Conservation (phyloP, 2,113 vertebrate species). For the Melanotaenia duboulayi region DNA sequence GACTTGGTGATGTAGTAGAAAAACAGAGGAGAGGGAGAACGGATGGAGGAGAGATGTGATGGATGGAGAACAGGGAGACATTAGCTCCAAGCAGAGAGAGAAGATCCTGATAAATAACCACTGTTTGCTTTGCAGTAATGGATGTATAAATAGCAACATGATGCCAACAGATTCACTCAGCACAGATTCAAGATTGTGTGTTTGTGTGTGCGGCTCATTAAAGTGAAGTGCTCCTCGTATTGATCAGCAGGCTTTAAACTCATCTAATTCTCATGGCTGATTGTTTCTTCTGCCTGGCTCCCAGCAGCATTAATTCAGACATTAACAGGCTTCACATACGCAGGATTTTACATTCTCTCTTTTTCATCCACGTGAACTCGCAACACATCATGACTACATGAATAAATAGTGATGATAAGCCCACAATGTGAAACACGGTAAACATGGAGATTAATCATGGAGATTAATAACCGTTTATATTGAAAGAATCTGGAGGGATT, state of each 20-base stretch:
- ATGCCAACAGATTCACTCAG: slow-evolving; percentile 50
- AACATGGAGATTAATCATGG: too few species aligned
- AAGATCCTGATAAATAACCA: slow-evolving; percentile 52
- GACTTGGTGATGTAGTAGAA: slow-evolving; percentile 26
- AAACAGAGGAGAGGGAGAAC: background rate
- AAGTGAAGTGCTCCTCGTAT: slow-evolving; percentile 59
- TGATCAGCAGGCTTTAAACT: slow-evolving; percentile 54
- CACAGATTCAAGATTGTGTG: slow-evolving; percentile 14
- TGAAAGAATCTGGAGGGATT: too few species aligned
- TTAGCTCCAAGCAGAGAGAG: background rate
- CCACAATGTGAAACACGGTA: too few species aligned
- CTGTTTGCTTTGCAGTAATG: slow-evolving; percentile 65
- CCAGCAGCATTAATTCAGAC: slow-evolving; percentile 37
- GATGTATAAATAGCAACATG: slow-evolving; percentile 69
- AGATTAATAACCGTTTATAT: too few species aligned
- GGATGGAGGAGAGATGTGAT: background rate
- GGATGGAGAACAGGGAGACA: slow-evolving; percentile 15
- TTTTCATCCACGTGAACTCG: too few species aligned
- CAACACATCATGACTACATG: too few species aligned
- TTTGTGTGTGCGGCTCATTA: slow-evolving; percentile 40
- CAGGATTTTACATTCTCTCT: fast-evolving
- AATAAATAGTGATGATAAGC: too few species aligned
- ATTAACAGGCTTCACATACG: slow-evolving; percentile 8
- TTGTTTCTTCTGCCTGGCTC: slow-evolving; percentile 23
- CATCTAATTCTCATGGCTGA: slow-evolving; percentile 40